phyloP scores from a whole-genome alignment of 2,888 invertebrate species.

The Tenthredo notha region DNA sequence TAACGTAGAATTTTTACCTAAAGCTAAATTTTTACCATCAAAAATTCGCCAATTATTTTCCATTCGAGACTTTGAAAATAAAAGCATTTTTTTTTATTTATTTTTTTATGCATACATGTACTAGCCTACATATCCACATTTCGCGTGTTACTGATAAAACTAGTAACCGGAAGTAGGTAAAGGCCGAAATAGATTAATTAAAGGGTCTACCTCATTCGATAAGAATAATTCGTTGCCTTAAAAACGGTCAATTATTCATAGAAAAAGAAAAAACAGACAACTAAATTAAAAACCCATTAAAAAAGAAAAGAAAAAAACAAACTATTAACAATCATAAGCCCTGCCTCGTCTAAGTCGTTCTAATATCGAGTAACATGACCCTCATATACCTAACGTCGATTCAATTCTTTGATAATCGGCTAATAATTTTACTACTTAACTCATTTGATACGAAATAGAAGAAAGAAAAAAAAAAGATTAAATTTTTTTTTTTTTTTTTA shows the following conservation, averaged over 20 bases:
- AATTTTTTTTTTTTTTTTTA: no score
- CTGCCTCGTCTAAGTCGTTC: background rate
- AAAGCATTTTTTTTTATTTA: no score
- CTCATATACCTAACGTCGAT: background rate
- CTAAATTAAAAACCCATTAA: background rate
- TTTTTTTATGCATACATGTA: background rate
- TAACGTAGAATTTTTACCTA: background rate
- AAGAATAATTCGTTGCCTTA: background rate
- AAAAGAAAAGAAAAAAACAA: no score
- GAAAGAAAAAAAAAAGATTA: background rate
- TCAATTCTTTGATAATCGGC: background rate
- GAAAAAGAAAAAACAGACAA: background rate
- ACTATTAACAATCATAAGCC: background rate
- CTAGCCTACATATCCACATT: background rate
- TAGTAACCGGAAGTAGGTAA: slow-evolving; percentile 3
- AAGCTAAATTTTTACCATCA: no score
- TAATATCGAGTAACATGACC: background rate
- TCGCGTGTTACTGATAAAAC: background rate
- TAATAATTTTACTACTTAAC: background rate
- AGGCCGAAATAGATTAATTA: background rate
- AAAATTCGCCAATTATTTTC: background rate
- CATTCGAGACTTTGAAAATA: no score
- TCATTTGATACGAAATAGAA: background rate
- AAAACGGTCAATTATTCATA: background rate
- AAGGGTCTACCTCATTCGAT: slow-evolving; percentile 2